phyloP scores from a whole-genome alignment of 2,113 vertebrate genomes.

The Dasypus novemcinctus region DNA sequence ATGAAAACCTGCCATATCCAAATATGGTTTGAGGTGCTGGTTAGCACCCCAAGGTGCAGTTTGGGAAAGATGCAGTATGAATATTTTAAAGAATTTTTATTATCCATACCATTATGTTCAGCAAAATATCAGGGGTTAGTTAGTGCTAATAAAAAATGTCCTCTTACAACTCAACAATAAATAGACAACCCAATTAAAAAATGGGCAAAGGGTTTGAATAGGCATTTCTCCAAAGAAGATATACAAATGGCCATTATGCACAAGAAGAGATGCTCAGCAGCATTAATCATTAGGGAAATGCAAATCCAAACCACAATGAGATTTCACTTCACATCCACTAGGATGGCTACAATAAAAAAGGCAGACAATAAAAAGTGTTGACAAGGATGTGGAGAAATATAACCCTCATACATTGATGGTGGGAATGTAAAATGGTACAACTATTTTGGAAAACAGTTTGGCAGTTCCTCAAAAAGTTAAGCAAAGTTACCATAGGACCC shows the following conservation, averaged over 20 bases:
- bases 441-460: not conserved
- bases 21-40: not conserved
- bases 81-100: not conserved
- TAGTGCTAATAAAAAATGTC: not conserved
- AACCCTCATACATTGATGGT: not conserved
- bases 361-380: not conserved
- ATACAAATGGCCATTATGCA: not conserved
- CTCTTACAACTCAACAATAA: not conserved
- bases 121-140: not conserved
- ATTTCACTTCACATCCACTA: not conserved
- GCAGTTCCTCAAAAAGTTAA: slow-evolving; percentile 17
- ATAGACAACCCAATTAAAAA: not conserved
- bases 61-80: not conserved
- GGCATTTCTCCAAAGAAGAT: not conserved
- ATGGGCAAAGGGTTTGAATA: not conserved
- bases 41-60: not conserved
- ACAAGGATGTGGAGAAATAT: not conserved
- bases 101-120: not conserved
- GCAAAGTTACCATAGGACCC: not conserved
- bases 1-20: not conserved
- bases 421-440: not conserved
- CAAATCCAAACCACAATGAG: not conserved
- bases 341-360: not conserved
- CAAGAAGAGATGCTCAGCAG: not conserved
- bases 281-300: not conserved